A percentile compares a stretch with the other conserved stretches of the same genome.
These are phyloP conservation scores for Plutomurus gul DNA, from an alignment of 1,140 invertebrate genomes.

Conservation along the genomic window DNA sequence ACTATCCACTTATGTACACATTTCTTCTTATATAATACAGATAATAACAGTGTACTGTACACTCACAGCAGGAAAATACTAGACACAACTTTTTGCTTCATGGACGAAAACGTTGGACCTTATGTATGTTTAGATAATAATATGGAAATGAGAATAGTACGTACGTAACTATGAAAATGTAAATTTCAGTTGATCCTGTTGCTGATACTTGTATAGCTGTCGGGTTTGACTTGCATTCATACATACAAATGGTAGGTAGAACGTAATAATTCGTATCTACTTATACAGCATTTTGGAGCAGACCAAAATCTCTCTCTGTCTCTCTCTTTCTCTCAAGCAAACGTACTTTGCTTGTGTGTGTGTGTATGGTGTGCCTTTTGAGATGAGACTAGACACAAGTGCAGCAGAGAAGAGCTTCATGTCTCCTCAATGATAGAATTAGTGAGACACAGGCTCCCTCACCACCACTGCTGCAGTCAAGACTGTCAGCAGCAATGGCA, in stretches of 20 bases:
- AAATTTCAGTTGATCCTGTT: constrained; percentile 8
- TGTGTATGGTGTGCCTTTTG: too few species aligned
- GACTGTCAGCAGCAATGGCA: too few species aligned
- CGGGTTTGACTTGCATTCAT: neutral
- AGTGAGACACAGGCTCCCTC: neutral
- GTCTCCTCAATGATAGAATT: constrained; percentile 14
- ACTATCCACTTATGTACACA: too few species aligned
- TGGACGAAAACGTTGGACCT: neutral
- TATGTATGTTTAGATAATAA: constrained; percentile 1
- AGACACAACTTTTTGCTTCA: too few species aligned
- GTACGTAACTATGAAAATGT: constrained; percentile 26
- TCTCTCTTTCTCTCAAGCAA: too few species aligned
- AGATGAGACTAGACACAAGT: constrained; percentile 24
- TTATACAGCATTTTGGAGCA: neutral
- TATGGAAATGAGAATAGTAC: constrained; percentile 18
- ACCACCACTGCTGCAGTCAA: too few species aligned
- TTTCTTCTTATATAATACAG: too few species aligned
- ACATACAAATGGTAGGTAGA: too few species aligned
- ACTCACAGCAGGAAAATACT: too few species aligned
- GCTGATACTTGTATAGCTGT: neutral
- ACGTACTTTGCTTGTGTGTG: too few species aligned
- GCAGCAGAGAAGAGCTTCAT: constrained; percentile 1
- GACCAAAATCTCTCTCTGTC: too few species aligned
- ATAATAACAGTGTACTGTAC: too few species aligned
- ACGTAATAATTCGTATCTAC: neutral